These are phyloP conservation scores for Corydoras sp. DNA, from an alignment of 2,113 vertebrate genomes.

Conservation along the genomic window DNA sequence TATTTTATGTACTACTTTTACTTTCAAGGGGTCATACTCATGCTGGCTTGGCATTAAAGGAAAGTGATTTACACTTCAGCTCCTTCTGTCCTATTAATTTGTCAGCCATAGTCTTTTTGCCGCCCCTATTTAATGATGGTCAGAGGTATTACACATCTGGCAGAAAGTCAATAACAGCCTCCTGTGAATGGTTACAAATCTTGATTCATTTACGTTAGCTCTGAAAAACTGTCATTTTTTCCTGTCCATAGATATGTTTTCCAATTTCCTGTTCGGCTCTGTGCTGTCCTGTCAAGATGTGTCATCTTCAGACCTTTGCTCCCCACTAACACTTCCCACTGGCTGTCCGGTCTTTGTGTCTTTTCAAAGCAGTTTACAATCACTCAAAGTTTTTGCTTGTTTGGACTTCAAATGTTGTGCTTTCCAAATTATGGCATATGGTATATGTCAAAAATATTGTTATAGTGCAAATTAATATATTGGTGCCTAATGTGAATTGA, in stretches of 20 bases:
- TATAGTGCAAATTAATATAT: too few species aligned
- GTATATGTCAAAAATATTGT: too few species aligned
- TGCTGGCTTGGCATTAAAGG: constrained; percentile 11
- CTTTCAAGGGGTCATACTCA: neutral
- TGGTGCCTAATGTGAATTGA: too few species aligned
- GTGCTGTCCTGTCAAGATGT: constrained; percentile 17
- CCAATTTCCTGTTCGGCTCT: neutral
- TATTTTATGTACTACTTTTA: neutral
- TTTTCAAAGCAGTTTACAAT: too few species aligned
- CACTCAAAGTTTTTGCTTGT: too few species aligned
- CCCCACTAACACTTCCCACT: too few species aligned
- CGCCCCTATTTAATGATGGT: constrained; percentile 31
- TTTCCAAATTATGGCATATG: too few species aligned
- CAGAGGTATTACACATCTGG: constrained; percentile 37
- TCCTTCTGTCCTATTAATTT: constrained; percentile 32
- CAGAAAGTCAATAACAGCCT: constrained; percentile 39
- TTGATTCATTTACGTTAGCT: neutral
- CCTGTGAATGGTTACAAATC: constrained; percentile 35
- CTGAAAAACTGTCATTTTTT: constrained; percentile 8
- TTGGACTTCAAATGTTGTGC: too few species aligned
- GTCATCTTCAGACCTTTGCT: constrained; percentile 2
- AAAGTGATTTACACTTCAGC: constrained; percentile 17
- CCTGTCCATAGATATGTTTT: constrained; percentile 3
- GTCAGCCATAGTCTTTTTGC: constrained; percentile 16
- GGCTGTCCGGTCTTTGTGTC: too few species aligned